phyloP scores from a whole-genome alignment of 2,888 invertebrate species.

The Limnephilus rhombicus region DNA sequence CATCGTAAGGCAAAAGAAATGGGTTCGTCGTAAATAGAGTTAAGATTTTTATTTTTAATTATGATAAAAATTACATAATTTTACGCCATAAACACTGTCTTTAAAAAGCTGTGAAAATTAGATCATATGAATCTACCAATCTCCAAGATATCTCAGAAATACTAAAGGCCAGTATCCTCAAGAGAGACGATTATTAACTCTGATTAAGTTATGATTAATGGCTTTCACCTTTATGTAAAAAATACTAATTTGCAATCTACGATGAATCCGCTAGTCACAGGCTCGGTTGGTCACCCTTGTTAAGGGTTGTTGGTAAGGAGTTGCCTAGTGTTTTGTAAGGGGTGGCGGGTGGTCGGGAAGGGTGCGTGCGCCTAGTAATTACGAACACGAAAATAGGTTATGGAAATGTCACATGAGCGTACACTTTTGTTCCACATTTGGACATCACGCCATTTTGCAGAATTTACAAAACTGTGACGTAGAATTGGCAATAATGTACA shows the following conservation, averaged over 20 bases:
- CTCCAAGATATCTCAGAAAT: background rate
- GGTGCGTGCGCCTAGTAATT: slow-evolving; percentile 49
- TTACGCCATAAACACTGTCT: background rate
- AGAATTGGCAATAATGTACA: background rate
- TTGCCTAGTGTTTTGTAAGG: background rate
- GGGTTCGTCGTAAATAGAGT: too few relatives aligned
- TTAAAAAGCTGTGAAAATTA: background rate
- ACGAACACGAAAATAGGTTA: slow-evolving; percentile 47
- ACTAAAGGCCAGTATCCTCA: background rate
- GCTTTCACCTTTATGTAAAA: background rate
- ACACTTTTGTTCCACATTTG: slow-evolving; percentile 50
- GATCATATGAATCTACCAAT: background rate
- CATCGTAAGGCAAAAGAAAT: background rate
- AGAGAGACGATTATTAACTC: background rate
- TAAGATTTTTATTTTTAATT: background rate
- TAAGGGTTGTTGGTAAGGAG: slow-evolving; percentile 12
- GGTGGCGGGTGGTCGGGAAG: background rate
- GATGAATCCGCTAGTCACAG: slow-evolving; percentile 28
- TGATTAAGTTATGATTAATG: background rate
- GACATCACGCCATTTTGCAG: slow-evolving; percentile 41
- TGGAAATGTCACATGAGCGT: slow-evolving; percentile 54
- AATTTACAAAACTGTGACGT: background rate
- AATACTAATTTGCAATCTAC: slow-evolving; percentile 12
- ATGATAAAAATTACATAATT: background rate
- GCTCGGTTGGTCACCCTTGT: slow-evolving; percentile 16